Base-by-base conservation (phyloP, 2,113 vertebrate genomes). In the Aspidoscelis tigris region DNA sequence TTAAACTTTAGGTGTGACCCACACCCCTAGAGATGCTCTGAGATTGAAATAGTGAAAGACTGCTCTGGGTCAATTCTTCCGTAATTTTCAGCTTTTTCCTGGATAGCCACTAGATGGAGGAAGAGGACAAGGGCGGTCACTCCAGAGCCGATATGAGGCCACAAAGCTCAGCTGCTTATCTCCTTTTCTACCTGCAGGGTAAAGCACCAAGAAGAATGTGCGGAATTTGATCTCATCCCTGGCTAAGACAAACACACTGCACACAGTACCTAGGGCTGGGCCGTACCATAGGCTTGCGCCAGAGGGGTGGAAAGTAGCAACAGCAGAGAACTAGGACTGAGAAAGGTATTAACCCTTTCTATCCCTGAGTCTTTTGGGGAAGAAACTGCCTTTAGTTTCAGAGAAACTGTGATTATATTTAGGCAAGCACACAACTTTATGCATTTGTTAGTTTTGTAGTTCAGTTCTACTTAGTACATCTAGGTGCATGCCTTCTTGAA, bases 171-270 rank as follows among this genome's bases (percentile, higher is more conserved):
- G 39, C 10, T 26, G 7, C 65, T 7, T 33, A 6, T 20, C 39
- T 33, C 39, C 33, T n/a, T 61, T 50, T 44, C 14, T 79, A 84
- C 83, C 83, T 84, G 83, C 43, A 73, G 76, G 83, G 83, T 69
- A 65, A 43, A 39, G 77, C 79, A 55, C 83, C 83, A 84, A 44
- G 83, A 84, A 44, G 83, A 84, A 84, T 84, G 83, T 39, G 58
- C 43, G 76, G 83, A 65, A 84, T 79, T 69, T 84, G 83, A 79
- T 84, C 83, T 84, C 76, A 79, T 84, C 83, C 41, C n/a, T 64
- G 76, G 53, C 76, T 20, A 65, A 84, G 76, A 72, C 69, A 84
- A 79, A 79, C 76, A 73, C 83, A 58, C 33, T n/a, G 33, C 39
- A 55, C 47, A n/a, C 55, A 73, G 55, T 73, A 79, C 55, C 68